Conservation (phyloP, 2,797 vertebrate species). For the Perdix hodgsoniae region DNA sequence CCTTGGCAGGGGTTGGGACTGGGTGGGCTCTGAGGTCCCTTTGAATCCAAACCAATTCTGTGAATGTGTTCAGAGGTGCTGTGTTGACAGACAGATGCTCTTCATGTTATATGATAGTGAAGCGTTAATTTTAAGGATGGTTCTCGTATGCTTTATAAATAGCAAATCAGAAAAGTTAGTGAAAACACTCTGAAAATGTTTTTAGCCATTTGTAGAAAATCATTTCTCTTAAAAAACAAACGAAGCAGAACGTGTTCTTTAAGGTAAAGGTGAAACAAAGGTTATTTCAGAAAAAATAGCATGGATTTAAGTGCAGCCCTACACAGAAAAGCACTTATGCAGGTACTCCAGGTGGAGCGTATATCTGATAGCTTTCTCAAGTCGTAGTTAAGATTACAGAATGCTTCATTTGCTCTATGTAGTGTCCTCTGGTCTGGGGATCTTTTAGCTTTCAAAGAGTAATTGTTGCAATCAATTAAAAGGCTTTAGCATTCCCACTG, state of each 20-base stretch:
- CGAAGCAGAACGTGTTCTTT: neutral
- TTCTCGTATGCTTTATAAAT: neutral
- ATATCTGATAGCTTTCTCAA: neutral
- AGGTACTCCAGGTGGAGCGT: neutral
- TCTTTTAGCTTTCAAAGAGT: slow-evolving; percentile 33
- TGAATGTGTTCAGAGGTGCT: neutral
- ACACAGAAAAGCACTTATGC: neutral
- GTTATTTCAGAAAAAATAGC: neutral
- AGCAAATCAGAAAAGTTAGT: neutral
- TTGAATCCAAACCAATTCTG: too few species aligned
- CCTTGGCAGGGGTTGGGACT: too few species aligned
- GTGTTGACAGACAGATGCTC: neutral
- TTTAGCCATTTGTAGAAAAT: neutral
- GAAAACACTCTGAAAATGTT: neutral
- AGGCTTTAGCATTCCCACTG: neutral
- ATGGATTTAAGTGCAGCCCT: neutral
- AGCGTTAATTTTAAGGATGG: neutral
- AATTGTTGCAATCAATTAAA: neutral
- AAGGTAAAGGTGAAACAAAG: neutral
- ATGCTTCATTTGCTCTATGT: neutral
- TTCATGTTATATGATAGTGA: neutral
- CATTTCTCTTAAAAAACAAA: neutral
- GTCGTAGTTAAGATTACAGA: neutral
- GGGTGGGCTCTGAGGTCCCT: too few species aligned
- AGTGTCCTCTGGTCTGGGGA: neutral